Evolutionary conservation across 2,113 vertebrate genomes (phyloP), one percentile per base, ranked within the genome.

Genomic region (Heliornis fulica): DNA sequence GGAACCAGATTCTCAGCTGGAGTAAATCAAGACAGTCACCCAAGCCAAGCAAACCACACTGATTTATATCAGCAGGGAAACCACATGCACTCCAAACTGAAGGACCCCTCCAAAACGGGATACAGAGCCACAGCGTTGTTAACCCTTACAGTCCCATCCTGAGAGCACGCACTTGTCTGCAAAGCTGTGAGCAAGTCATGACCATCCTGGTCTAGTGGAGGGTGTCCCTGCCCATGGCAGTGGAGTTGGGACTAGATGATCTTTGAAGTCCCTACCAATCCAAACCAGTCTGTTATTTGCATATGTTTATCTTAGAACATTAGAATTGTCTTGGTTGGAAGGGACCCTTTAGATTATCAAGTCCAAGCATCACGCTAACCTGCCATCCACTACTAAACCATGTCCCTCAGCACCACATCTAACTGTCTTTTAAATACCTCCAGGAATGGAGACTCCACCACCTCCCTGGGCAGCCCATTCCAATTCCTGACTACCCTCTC

Each of bases 1-100:
- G 23, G 45, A 94, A 71, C 56, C 70, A 93, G 69, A 90, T 89
- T 92, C 92, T 94, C 93, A 93, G 86, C 88, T 93, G 90, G 83
- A 93, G 83, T 92, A 92, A 90, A 95, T 96, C 92, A 95, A 86
- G 86, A 34, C 80, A 90, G 68, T 45, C 83, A 75, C 57, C 61
- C 48, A 92, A 90, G 92, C 92, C 79, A 93, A 92, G 90, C 72
- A 90, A 94, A 51, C 36, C 77, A 57, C 9, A 5, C 60, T 90
- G 88, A 95, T 95, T 96, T 96, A 60, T 93, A 78, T 86, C 93
- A 82, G 29, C 72, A 88, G 48, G 31, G 36, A 95, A 87, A 57
- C 63, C 81, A 56, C 70, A 74, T 82, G 63, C 60, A 76, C 54
- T 72, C 93, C 46, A 46, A 46, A 46, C 46, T 91, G 50, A 93